These are phyloP conservation scores for Andricus quercusramuli DNA, from an alignment of 2,888 invertebrate genomes.

Conservation along the genomic window DNA sequence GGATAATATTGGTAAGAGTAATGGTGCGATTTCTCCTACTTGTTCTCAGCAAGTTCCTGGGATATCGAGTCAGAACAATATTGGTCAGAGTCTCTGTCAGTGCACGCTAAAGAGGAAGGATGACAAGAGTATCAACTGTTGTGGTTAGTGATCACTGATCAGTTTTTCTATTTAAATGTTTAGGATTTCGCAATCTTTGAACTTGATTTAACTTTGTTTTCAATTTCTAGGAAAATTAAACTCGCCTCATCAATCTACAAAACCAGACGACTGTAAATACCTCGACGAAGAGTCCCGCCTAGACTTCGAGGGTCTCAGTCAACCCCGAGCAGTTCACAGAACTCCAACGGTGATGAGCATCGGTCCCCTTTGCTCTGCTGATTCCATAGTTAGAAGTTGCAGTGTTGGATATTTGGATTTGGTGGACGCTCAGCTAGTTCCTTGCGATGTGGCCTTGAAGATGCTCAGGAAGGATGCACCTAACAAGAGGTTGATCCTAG, in stretches of 20 bases:
- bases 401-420: slow-evolving; percentile 93
- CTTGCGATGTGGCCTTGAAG: slow-evolving; percentile 86
- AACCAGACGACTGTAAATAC: slow-evolving; percentile 83
- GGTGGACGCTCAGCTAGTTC: slow-evolving; percentile 87
- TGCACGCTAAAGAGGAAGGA: slow-evolving; percentile 66
- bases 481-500: slow-evolving; percentile 86
- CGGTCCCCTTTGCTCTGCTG: slow-evolving; percentile 82
- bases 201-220: neutral
- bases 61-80: slow-evolving; percentile 64
- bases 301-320: slow-evolving; percentile 65
- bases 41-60: slow-evolving; percentile 69
- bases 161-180: neutral
- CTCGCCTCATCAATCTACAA: slow-evolving; percentile 58
- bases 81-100: slow-evolving; percentile 52
- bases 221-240: slow-evolving; percentile 42
- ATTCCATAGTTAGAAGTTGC: slow-evolving; percentile 90
- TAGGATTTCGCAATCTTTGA: neutral
- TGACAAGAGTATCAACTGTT: slow-evolving; percentile 57
- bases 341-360: slow-evolving; percentile 84
- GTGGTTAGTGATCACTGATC: slow-evolving; percentile 55
- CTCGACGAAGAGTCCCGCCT: slow-evolving; percentile 84
- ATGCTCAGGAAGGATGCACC: slow-evolving; percentile 88
- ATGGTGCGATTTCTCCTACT: slow-evolving; percentile 67
- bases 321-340: slow-evolving; percentile 58
- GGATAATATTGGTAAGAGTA: slow-evolving; percentile 55